Base-by-base conservation (phyloP, 2,888 invertebrate genomes). In the Leptopterna dolabrata region DNA sequence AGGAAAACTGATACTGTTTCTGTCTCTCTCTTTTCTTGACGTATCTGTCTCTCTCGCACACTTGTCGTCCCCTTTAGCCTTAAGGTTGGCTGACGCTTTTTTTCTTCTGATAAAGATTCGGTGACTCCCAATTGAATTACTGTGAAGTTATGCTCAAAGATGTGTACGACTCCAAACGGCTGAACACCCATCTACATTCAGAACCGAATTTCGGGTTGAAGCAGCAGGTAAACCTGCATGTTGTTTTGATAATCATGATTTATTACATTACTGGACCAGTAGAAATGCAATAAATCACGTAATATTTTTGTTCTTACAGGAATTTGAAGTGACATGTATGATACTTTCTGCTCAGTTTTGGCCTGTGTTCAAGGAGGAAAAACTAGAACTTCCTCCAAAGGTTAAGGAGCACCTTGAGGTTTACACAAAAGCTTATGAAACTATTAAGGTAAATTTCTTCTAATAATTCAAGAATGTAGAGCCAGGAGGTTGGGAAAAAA, bases 101-200 rank as follows among this genome's bases (percentile, higher is more conserved):
- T 36, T 36, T 7, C n/a, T 41, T 41, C 13, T 76, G 3, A 70
- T 87, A 24, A 88, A 92, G 97, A 89, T 99, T 99, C 93, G 99
- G 98, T 0, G 99, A 99, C 91, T 95, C 97, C n/a, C 96, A 98
- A 90, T 92, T 99, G 85, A 98, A 98, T 91, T 97, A 96, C 91
- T 99, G 99, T 93, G 99, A 99, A 93, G 98, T 99, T 0, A 99
- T 99, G 99, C 92, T 99, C 47, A 98, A 98, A 91, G 99, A 99
- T 92, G 96, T 99, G 55, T 96, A 96, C 29, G 99, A 99, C 92
- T 99, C 99, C 0, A 97, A 97, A 91, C 94, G 98, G 90, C 97
- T 99, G 81, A 98, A 98, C 92, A 94, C 96, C 13, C 94, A 96
- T 84, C 95, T 97, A 89, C 96, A 96, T 90, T 95, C 96, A 89